Percentiles rank a stretch among this genome's conserved stretches.
Evolutionary conservation across 2,113 vertebrate species (phyloP).

Genomic region (Synodontis membranacea): DNA sequence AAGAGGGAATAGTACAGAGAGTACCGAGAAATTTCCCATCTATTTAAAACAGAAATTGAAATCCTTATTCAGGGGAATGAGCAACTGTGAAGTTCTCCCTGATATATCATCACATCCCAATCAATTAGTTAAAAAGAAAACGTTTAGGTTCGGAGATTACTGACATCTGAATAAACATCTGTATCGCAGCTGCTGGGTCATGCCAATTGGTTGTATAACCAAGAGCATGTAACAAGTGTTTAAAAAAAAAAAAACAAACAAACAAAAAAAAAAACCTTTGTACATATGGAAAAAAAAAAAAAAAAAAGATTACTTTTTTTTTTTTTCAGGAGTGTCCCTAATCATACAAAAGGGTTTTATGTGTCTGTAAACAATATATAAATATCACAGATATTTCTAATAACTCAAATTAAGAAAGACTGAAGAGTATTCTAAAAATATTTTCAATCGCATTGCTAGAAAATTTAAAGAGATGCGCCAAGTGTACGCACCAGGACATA

Average conservation of each 20-base stretch:
- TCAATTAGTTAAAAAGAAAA: not conserved
- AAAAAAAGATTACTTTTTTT: not conserved
- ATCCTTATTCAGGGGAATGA: not conserved
- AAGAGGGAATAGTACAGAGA: conserved; percentile 56
- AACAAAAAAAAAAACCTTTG: too few relatives aligned
- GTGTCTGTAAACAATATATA: not conserved
- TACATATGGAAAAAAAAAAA: not conserved
- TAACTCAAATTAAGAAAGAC: not conserved
- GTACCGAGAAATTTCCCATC: conserved; percentile 60
- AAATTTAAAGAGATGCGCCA: not conserved
- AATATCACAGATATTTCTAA: conserved; percentile 1
- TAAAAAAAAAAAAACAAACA: too few relatives aligned
- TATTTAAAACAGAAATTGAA: conserved; percentile 67
- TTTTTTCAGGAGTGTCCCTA: not conserved
- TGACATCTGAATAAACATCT: conserved; percentile 66
- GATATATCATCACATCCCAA: not conserved
- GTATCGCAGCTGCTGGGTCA: conserved; percentile 62
- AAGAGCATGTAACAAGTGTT: not conserved
- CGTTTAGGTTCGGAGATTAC: conserved; percentile 65
- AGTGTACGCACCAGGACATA: not conserved
- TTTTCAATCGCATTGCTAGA: not conserved
- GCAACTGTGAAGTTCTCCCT: too few relatives aligned
- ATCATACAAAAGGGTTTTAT: not conserved
- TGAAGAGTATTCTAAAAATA: not conserved
- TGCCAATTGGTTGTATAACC: conserved; percentile 51